phyloP scores from a whole-genome alignment of 2,888 invertebrate genomes.

The Xanthia icteritia region DNA sequence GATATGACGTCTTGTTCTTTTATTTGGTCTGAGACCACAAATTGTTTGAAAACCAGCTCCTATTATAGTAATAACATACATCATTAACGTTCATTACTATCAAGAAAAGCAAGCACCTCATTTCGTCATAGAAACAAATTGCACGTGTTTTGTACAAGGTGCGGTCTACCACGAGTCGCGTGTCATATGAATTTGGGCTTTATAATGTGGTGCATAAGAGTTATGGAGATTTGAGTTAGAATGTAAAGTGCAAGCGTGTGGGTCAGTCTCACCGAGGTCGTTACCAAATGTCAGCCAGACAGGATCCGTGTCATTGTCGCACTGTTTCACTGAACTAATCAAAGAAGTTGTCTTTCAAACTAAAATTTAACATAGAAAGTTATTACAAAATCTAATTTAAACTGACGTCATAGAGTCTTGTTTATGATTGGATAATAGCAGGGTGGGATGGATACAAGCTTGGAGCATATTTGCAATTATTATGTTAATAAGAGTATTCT shows the following conservation, averaged over 20 bases:
- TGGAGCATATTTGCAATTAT: too few relatives aligned
- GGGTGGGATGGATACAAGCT: neutral
- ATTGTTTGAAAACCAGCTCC: constrained; percentile 6
- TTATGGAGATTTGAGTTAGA: constrained; percentile 66
- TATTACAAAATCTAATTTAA: neutral
- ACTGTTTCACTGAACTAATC: constrained; percentile 58
- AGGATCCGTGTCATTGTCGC: constrained; percentile 82
- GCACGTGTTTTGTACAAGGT: constrained; percentile 76
- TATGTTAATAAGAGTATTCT: too few relatives aligned
- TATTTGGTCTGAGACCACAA: neutral
- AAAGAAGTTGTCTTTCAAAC: constrained; percentile 39
- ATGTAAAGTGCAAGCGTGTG: constrained; percentile 78
- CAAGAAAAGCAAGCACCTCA: constrained; percentile 57
- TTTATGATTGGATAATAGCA: neutral
- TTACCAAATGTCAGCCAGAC: constrained; percentile 83
- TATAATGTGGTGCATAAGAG: constrained; percentile 67
- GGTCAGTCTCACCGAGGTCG: constrained; percentile 84
- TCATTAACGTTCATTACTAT: constrained; percentile 51
- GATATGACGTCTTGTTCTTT: too few relatives aligned
- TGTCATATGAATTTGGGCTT: constrained; percentile 52
- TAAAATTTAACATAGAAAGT: constrained; percentile 25
- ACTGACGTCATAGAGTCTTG: neutral
- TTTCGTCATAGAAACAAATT: constrained; percentile 83
- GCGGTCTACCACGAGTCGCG: constrained; percentile 66
- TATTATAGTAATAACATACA: constrained; percentile 26